Conservation (phyloP, 2,888 invertebrate species). For the Agriopis aurantiaria region DNA sequence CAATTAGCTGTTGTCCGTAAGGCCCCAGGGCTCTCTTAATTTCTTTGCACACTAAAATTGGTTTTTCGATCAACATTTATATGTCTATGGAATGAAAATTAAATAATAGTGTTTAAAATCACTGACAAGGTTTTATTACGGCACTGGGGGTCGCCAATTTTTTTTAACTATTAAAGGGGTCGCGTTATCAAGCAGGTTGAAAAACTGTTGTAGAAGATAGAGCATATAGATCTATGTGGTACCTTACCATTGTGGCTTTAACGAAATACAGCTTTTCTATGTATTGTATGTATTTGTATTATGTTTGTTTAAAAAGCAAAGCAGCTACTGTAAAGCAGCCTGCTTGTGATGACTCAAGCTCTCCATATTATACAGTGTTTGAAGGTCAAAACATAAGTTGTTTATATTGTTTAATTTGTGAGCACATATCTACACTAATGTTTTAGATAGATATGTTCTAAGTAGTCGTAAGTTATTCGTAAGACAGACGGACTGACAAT, state of each 20-base stretch:
- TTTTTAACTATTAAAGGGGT: too few species aligned
- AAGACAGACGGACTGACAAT: slow-evolving; percentile 36
- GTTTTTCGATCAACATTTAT: too few species aligned
- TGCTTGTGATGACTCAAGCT: slow-evolving; percentile 19
- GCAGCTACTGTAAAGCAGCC: slow-evolving; percentile 8
- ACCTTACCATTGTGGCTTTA: not conserved
- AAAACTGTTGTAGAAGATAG: not conserved
- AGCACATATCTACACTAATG: slow-evolving; percentile 27
- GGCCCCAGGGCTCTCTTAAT: too few species aligned
- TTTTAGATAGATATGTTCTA: slow-evolving; percentile 32
- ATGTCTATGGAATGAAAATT: too few species aligned
- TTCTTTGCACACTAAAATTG: too few species aligned
- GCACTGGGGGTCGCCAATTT: too few species aligned
- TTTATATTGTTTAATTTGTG: slow-evolving; percentile 25
- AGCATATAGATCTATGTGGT: slow-evolving; percentile 1
- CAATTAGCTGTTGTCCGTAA: too few species aligned
- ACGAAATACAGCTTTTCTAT: not conserved
- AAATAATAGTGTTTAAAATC: too few species aligned
- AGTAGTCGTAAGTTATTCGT: slow-evolving; percentile 40
- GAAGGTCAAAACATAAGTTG: slow-evolving; percentile 18
- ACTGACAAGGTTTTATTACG: too few species aligned
- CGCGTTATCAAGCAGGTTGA: too few species aligned
- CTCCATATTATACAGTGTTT: slow-evolving; percentile 25
- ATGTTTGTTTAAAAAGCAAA: not conserved
- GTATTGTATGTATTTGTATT: not conserved